Evolutionary conservation across 2,888 invertebrate genomes (phyloP).

Genomic region (Sipha maydis): DNA sequence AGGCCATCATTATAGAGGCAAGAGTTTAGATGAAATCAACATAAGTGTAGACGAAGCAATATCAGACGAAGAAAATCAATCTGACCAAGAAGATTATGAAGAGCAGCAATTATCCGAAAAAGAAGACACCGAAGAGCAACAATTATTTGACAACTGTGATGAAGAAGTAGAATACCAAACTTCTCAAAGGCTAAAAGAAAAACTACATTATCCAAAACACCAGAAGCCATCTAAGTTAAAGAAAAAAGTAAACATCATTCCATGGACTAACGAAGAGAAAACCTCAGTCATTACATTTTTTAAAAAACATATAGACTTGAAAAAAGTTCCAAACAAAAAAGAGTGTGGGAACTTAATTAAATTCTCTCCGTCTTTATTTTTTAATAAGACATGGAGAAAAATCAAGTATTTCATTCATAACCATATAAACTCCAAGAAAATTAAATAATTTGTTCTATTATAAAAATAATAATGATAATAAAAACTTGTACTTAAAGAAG

Average conservation of each 20-base stretch:
- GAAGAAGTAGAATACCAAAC: too few species aligned
- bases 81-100: not conserved
- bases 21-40: constrained; percentile 8
- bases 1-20: constrained; percentile 20
- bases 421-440: too few species aligned
- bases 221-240: not conserved
- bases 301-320: not conserved
- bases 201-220: not conserved
- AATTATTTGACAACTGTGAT: too few species aligned
- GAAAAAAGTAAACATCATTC: not conserved
- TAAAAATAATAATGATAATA: too few species aligned
- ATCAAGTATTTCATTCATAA: too few species aligned
- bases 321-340: constrained; percentile 2
- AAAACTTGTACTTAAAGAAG: too few species aligned
- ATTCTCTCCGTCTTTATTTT: too few species aligned
- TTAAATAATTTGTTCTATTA: too few species aligned
- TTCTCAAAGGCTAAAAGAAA: too few species aligned
- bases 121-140: too few species aligned
- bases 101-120: not conserved
- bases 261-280: not conserved
- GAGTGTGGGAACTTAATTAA: too few species aligned
- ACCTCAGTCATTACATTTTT: not conserved
- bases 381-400: too few species aligned
- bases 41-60: not conserved
- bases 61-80: not conserved